These are phyloP conservation scores for Petrophora chlorosata DNA, from an alignment of 2,888 invertebrate species.

Conservation along the genomic window DNA sequence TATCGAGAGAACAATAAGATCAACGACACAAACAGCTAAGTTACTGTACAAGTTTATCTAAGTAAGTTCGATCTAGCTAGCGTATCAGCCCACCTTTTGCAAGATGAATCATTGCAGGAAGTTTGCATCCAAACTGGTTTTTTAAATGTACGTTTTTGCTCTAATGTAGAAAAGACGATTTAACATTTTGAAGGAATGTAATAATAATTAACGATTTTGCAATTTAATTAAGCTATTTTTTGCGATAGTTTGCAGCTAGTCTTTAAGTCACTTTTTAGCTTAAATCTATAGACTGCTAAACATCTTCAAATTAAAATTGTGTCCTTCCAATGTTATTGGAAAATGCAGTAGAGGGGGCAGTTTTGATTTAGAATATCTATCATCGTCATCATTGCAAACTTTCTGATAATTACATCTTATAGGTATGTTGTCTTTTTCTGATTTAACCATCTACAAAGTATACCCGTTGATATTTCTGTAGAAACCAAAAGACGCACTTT, in stretches of 20 bases:
- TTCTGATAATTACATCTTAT: constrained; percentile 4
- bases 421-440: constrained; percentile 7
- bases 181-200: no score
- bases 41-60: constrained; percentile 64
- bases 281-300: no score
- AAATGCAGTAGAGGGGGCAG: no score
- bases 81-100: constrained; percentile 61
- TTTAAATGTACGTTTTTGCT: not conserved
- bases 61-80: constrained; percentile 54
- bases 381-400: constrained; percentile 14
- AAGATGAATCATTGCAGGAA: constrained; percentile 27
- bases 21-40: constrained; percentile 57
- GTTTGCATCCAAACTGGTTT: constrained; percentile 27
- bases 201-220: no score
- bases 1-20: constrained; percentile 56
- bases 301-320: no score
- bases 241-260: no score
- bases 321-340: no score
- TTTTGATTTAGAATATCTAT: no score
- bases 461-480: constrained; percentile 41
- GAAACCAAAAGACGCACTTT: constrained; percentile 48
- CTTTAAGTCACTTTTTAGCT: no score
- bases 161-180: not conserved
- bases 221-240: no score
- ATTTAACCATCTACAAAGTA: constrained; percentile 36